Conservation (phyloP, 2,888 invertebrate species). For the Platypus cylindrus region DNA sequence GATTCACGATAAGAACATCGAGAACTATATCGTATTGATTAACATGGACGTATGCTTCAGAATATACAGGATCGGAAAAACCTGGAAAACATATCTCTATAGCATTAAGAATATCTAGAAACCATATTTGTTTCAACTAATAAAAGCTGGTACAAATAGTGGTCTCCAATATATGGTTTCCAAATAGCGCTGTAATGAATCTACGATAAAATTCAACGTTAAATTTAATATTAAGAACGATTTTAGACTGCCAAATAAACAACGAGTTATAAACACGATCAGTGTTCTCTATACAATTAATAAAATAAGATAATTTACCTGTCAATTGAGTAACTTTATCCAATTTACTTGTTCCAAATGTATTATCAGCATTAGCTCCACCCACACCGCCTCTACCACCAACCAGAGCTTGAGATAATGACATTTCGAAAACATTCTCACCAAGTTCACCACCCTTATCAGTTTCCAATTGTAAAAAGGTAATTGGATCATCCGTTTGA, state of each 20-base stretch:
- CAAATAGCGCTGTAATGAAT: too few species aligned
- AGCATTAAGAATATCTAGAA: too few species aligned
- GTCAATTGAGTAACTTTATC: slow-evolving; percentile 86
- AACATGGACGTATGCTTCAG: slow-evolving; percentile 98
- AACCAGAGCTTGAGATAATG: slow-evolving; percentile 78
- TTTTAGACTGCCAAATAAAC: too few species aligned
- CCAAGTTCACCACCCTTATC: slow-evolving; percentile 41
- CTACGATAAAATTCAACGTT: too few species aligned
- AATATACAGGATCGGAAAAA: slow-evolving; percentile 98
- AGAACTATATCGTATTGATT: slow-evolving; percentile 98
- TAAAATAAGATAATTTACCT: slow-evolving; percentile 45
- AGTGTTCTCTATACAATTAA: too few species aligned
- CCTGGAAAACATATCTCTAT: slow-evolving; percentile 11
- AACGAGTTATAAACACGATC: too few species aligned
- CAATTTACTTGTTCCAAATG: slow-evolving; percentile 45
- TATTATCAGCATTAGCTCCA: slow-evolving; percentile 32
- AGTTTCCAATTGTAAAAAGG: slow-evolving; percentile 63
- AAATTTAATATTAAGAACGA: too few species aligned
- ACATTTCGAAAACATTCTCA: slow-evolving; percentile 87
- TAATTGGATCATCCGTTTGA: slow-evolving; percentile 79
- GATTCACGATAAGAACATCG: slow-evolving; percentile 96
- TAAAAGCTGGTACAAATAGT: too few species aligned
- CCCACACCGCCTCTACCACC: slow-evolving; percentile 37
- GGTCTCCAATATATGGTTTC: too few species aligned
- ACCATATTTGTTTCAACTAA: too few species aligned